These are phyloP conservation scores for Lordiphosa clarofinis DNA, from an alignment of 1,140 invertebrate genomes.

Conservation along the genomic window DNA sequence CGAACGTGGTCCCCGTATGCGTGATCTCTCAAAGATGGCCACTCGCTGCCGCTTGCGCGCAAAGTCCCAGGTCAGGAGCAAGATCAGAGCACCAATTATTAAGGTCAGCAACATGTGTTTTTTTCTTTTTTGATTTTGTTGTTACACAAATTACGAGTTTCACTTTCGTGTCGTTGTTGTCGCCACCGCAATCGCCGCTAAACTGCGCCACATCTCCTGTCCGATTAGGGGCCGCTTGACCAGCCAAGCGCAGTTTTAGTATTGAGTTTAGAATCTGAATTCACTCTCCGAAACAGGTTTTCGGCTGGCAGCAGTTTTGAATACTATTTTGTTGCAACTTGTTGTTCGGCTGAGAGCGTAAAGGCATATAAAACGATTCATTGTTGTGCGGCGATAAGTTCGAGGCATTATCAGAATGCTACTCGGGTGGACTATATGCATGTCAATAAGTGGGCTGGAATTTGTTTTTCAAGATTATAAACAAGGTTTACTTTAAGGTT, in stretches of 20 bases:
- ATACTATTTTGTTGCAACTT: conserved; percentile 24
- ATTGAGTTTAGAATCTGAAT: conserved; percentile 26
- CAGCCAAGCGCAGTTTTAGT: conserved; percentile 47
- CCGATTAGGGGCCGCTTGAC: conserved; percentile 30
- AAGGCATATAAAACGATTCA: conserved; percentile 18
- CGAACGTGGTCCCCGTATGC: conserved; percentile 40
- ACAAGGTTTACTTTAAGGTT: no score
- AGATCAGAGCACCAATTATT: conserved; percentile 26
- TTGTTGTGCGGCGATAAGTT: conserved; percentile 10
- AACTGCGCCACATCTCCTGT: conserved; percentile 37
- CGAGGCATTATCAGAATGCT: background rate
- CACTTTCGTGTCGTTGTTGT: conserved; percentile 35
- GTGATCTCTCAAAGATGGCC: conserved; percentile 19
- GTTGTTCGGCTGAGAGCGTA: conserved; percentile 2
- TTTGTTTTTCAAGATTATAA: no score
- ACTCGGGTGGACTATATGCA: background rate
- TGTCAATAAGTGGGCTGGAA: background rate
- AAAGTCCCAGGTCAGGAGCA: conserved; percentile 55
- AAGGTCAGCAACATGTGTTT: conserved; percentile 49
- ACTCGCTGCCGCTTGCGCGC: conserved; percentile 38
- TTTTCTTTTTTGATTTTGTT: conserved; percentile 1
- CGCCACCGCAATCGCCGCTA: conserved; percentile 24
- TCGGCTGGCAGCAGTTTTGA: background rate
- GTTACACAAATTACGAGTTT: background rate
- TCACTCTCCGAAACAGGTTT: conserved; percentile 31